Evolutionary conservation across 2,797 vertebrate species (phyloP), one percentile per base, ranked within the genome.

Genomic region (Galaxias olidus): DNA sequence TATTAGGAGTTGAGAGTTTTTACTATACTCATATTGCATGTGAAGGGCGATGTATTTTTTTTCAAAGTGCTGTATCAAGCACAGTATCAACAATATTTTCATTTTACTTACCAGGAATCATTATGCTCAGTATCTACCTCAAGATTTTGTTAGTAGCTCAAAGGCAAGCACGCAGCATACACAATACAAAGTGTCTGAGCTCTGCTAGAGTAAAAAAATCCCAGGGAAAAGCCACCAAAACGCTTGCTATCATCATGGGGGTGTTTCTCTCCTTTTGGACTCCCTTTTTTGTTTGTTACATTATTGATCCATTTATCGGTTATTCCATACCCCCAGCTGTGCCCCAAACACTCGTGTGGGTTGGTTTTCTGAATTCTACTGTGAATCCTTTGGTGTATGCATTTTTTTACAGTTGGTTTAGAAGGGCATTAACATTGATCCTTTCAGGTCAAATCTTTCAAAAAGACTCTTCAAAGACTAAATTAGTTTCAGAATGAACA

Each of bases 1-100:
- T 93, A 60, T 80, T 71, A 79, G 91, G 91, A 4, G 79, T 72
- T 13, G 87, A 93, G 78, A 78, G 86, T 4, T 65, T 79, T 43
- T 55, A 68, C n/a, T 52, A 73, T 46, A 43, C 54, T 10, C 20
- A 51, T 9, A 42, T 71, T 47, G 64, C 91, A 62, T 94, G 93
- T 30, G 83, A 72, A 10, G 73, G 73, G 10, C 20, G 63, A 14
- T 75, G 73, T 49, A 17, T 63, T 57, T 20, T 71, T 8, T 61
- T 60, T 12, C 51, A 68, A 10, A 61, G 68, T 47, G 63, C 17
- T 45, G 40, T 40, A 10, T 72, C 67, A 30, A 19, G 57, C 50
- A 6, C 62, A 14, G 14, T 76, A 17, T 60, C 60, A 42, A 61
- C 68, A 40, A 5, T 72, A 5, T 10, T 63, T 18, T 68, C 68